These are phyloP conservation scores for Heliconius hortense DNA, from an alignment of 2,888 invertebrate genomes.

Conservation along the genomic window DNA sequence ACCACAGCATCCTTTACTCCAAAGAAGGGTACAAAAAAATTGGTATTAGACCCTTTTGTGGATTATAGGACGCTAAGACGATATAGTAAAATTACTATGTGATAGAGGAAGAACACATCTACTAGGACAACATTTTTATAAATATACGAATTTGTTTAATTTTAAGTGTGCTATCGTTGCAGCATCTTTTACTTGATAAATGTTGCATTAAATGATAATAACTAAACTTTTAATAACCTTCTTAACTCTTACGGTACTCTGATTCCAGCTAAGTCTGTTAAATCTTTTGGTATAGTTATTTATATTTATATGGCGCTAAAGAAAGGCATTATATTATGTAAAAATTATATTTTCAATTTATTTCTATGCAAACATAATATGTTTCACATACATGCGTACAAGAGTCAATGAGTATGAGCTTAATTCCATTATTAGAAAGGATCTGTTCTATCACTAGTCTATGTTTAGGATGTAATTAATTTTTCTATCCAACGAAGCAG, in stretches of 20 bases:
- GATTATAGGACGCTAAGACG: background rate
- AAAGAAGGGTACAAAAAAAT: background rate
- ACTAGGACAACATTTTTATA: too few species aligned
- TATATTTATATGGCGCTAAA: too few species aligned
- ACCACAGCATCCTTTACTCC: slow-evolving; percentile 4
- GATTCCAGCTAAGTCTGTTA: too few species aligned
- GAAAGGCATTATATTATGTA: too few species aligned
- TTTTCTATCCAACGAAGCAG: background rate
- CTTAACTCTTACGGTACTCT: too few species aligned
- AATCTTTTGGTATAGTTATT: too few species aligned
- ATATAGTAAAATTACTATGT: background rate
- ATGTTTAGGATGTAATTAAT: background rate
- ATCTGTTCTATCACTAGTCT: background rate
- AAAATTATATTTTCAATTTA: too few species aligned
- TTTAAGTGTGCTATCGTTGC: background rate
- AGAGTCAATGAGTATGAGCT: background rate
- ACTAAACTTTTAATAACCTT: background rate
- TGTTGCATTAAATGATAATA: background rate
- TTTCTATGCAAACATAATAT: too few species aligned
- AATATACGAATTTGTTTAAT: background rate
- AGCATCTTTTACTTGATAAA: background rate
- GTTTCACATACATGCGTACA: too few species aligned
- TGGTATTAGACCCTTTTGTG: background rate
- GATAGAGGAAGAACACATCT: background rate
- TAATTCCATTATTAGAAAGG: background rate